A percentile compares a stretch with the other conserved stretches of the same genome.
Evolutionary conservation across 37 sponge, comb jelly and placozoan genomes (phyloP).

Genomic region (Beroe ovata): DNA sequence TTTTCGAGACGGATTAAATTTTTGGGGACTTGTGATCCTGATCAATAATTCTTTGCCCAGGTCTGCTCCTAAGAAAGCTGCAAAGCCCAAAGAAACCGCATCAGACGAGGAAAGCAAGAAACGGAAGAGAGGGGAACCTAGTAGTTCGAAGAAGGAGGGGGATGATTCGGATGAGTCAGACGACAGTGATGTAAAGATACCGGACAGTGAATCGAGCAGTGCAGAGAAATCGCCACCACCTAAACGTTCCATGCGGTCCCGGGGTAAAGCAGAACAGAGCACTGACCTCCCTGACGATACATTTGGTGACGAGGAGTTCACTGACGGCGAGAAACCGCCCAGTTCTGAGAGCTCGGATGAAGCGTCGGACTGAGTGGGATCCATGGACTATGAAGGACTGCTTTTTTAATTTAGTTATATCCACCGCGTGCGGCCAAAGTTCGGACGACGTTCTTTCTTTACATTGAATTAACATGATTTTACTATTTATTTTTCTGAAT

Average conservation of each 20-base stretch:
- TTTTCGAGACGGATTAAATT: no score
- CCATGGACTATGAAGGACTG: no score
- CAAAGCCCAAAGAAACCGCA: background rate
- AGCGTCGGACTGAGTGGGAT: background rate
- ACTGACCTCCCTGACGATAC: slow-evolving; percentile 43
- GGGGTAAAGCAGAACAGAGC: background rate
- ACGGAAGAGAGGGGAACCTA: slow-evolving; percentile 15
- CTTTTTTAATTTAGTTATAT: no score
- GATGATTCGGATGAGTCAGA: slow-evolving; percentile 5
- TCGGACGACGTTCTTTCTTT: no score
- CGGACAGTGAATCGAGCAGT: background rate
- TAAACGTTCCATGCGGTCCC: slow-evolving; percentile 36
- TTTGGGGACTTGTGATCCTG: no score
- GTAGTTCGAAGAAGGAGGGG: background rate
- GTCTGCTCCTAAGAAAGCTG: no score
- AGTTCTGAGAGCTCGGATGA: background rate
- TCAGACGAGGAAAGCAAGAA: slow-evolving; percentile 1
- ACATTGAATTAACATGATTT: no score
- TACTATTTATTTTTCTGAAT: no score
- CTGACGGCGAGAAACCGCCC: slow-evolving; percentile 27
- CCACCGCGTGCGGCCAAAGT: no score
- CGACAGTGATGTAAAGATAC: slow-evolving; percentile 16
- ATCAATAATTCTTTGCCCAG: no score
- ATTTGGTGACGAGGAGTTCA: slow-evolving; percentile 56
- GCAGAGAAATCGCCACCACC: slow-evolving; percentile 20